These are phyloP conservation scores for Huso huso DNA, from an alignment of 2,797 vertebrate genomes.

Conservation along the genomic window DNA sequence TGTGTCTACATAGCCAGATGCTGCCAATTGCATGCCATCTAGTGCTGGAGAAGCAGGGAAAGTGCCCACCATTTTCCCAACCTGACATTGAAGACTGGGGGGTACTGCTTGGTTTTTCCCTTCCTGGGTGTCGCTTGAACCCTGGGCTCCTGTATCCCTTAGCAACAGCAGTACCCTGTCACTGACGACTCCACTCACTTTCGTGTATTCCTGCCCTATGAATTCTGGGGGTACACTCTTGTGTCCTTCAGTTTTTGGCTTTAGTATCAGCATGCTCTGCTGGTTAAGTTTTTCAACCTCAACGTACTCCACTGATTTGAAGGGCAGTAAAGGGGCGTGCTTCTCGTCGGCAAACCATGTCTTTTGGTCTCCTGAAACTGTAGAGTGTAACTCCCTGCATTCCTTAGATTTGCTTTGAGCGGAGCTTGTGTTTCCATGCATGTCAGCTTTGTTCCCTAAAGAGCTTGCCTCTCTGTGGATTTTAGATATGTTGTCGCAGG, in stretches of 20 bases:
- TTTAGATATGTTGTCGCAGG: conserved; percentile 58
- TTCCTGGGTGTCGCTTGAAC: conserved; percentile 30
- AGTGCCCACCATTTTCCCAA: conserved; percentile 33
- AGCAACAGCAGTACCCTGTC: conserved; percentile 62
- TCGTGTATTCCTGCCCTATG: conserved; percentile 59
- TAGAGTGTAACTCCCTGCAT: neutral
- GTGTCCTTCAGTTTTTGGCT: conserved; percentile 42
- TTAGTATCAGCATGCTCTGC: conserved; percentile 38
- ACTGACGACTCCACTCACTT: conserved; percentile 60
- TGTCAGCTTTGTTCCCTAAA: neutral
- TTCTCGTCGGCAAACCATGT: neutral
- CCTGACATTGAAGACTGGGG: conserved; percentile 27
- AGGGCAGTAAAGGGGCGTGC: conserved; percentile 20
- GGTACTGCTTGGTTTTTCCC: conserved; percentile 22
- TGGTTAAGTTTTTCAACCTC: conserved; percentile 61
- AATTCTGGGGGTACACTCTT: neutral
- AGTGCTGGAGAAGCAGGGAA: conserved; percentile 16
- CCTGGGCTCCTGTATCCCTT: conserved; percentile 37
- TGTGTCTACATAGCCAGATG: conserved; percentile 61
- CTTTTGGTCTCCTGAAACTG: neutral
- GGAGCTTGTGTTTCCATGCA: neutral
- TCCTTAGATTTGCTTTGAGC: no score
- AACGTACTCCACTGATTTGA: conserved; percentile 57
- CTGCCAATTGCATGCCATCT: conserved; percentile 32
- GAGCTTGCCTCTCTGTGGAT: conserved; percentile 2